phyloP scores from a whole-genome alignment of 2,113 vertebrate genomes.

The Sinocyclocheilus grahami region DNA sequence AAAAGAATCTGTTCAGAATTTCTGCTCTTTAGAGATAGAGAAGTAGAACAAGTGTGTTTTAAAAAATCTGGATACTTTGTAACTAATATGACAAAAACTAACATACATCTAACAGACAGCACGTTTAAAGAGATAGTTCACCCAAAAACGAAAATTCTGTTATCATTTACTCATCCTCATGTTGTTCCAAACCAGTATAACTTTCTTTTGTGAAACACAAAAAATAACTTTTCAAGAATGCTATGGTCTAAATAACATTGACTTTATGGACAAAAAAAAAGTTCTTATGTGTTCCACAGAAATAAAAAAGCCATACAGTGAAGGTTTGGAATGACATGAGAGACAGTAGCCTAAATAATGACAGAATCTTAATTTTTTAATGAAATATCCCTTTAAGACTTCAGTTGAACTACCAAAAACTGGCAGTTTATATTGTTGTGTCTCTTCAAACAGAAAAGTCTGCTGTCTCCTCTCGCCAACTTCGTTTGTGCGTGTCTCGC shows the following conservation, averaged over 20 bases:
- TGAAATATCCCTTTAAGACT: not conserved
- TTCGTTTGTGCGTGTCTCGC: not conserved
- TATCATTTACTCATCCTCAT: not conserved
- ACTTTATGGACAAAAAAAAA: not conserved
- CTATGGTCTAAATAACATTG: not conserved
- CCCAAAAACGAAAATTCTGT: not conserved
- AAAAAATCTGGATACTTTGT: not conserved
- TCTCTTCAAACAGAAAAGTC: not conserved
- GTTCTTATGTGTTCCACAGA: not conserved
- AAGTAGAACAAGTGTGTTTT: not conserved
- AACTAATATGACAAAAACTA: not conserved
- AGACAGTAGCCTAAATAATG: not conserved
- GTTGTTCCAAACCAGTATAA: not conserved
- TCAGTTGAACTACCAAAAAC: not conserved
- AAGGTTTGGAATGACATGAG: not conserved
- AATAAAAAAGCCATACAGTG: not conserved
- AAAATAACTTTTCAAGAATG: not conserved
- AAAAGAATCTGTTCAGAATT: not conserved
- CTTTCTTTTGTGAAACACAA: not conserved
- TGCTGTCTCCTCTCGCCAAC: not conserved
- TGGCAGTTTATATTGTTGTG: not conserved
- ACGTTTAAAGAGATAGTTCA: not conserved
- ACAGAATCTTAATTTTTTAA: not conserved
- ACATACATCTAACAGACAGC: not conserved
- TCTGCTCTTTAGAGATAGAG: not conserved